phyloP scores from a whole-genome alignment of 1,140 invertebrate species.

The Penaeus chinensis region DNA sequence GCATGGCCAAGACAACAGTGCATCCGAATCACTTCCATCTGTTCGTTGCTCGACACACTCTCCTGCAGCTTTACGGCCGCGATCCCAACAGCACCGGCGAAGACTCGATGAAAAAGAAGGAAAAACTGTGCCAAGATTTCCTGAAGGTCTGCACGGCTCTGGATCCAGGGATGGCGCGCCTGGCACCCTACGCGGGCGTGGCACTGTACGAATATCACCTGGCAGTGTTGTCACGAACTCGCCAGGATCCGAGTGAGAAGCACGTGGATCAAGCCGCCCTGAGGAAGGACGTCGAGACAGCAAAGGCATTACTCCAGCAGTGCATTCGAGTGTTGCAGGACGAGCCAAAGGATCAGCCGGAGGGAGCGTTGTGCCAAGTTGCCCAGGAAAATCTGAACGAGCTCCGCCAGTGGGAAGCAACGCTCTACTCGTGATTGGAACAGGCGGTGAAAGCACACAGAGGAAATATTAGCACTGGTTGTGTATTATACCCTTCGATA shows the following conservation, averaged over 20 bases:
- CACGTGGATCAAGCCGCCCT: conserved; percentile 48
- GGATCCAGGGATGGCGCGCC: conserved; percentile 62
- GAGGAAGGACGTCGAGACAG: conserved; percentile 66
- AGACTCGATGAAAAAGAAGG: conserved; percentile 65
- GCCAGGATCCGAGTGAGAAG: conserved; percentile 37
- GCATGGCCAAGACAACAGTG: conserved; percentile 71
- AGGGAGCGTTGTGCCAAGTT: conserved; percentile 65
- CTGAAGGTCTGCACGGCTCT: conserved; percentile 64
- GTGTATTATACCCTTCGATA: no score
- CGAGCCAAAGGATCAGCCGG: conserved; percentile 71
- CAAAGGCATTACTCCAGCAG: conserved; percentile 67
- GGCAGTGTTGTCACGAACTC: conserved; percentile 59
- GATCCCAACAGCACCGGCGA: conserved; percentile 72
- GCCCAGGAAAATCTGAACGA: conserved; percentile 58
- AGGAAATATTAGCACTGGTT: not conserved
- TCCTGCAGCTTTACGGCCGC: conserved; percentile 81
- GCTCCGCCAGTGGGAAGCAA: conserved; percentile 50
- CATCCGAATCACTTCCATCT: conserved; percentile 86
- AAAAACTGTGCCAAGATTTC: conserved; percentile 64
- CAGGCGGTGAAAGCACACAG: not conserved
- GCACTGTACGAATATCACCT: conserved; percentile 64
- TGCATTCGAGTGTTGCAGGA: conserved; percentile 70
- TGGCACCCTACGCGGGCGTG: conserved; percentile 62
- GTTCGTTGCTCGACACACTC: conserved; percentile 81
- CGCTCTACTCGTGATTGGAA: not conserved